Conservation (phyloP, 2,888 invertebrate genomes). For the Dryococelus australis region DNA sequence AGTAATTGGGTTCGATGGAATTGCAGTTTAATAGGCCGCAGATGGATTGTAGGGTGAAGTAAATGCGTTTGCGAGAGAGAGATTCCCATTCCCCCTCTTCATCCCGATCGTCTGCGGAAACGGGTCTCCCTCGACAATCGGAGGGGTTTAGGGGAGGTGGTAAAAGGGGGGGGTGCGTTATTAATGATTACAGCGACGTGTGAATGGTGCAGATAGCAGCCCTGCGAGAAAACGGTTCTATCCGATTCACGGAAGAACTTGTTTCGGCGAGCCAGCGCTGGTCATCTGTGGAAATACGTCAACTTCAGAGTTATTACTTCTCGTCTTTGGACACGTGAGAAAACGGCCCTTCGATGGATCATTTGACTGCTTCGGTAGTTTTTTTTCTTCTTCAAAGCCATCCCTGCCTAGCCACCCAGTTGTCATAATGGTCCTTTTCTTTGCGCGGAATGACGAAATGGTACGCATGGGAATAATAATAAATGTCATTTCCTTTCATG, state of each 20-base stretch:
- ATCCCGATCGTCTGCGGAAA: too few relatives aligned
- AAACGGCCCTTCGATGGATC: background rate
- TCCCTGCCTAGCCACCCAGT: too few relatives aligned
- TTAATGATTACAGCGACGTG: background rate
- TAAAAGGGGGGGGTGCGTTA: background rate
- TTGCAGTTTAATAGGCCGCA: background rate
- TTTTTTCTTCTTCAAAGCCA: too few relatives aligned
- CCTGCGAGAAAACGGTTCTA: background rate
- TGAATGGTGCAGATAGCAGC: background rate
- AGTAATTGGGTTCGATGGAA: background rate
- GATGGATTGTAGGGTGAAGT: background rate
- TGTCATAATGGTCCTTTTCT: too few relatives aligned
- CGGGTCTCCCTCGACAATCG: too few relatives aligned
- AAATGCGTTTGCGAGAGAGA: background rate
- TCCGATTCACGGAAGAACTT: background rate
- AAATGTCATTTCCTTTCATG: too few relatives aligned
- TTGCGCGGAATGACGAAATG: too few relatives aligned
- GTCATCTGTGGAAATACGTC: background rate
- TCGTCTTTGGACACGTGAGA: background rate
- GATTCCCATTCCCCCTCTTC: background rate
- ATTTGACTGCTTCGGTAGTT: too few relatives aligned
- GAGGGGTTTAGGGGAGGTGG: background rate
- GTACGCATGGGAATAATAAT: too few relatives aligned
- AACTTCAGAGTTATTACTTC: background rate
- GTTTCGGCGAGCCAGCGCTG: background rate